Conservation (phyloP, 2,797 vertebrate genomes). For the Cephalopachus bancanus region DNA sequence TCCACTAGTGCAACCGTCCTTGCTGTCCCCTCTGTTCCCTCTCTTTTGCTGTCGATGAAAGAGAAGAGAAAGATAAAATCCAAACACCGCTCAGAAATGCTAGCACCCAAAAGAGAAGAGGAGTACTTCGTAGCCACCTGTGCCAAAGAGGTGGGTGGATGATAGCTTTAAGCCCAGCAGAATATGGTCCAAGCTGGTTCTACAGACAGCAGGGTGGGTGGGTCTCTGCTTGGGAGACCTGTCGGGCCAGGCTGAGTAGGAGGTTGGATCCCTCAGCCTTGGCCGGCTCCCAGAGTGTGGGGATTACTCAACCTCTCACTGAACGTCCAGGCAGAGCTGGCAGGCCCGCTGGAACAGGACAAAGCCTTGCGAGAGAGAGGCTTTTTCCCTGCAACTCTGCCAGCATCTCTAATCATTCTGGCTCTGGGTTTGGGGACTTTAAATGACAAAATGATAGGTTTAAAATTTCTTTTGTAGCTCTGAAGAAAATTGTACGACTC, state of each 20-base stretch:
- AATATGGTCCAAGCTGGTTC: neutral
- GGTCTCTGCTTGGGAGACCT: neutral
- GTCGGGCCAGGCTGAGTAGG: neutral
- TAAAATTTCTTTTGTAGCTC: slow-evolving; percentile 65
- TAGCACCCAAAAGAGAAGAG: neutral
- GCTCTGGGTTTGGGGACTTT: slow-evolving; percentile 67
- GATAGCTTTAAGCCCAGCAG: slow-evolving; percentile 23
- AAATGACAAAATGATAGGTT: slow-evolving; percentile 57
- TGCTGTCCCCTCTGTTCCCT: neutral
- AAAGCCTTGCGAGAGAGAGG: neutral
- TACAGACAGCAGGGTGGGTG: neutral
- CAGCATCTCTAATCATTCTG: slow-evolving; percentile 55
- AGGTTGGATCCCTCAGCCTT: slow-evolving; percentile 38
- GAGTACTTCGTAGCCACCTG: neutral
- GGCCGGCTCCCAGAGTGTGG: neutral
- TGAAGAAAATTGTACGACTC: slow-evolving; percentile 58
- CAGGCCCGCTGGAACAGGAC: neutral
- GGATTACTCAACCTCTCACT: neutral
- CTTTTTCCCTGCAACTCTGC: slow-evolving; percentile 43
- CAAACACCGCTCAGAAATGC: neutral
- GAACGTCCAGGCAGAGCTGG: slow-evolving; percentile 43
- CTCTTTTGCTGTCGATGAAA: neutral
- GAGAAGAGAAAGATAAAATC: slow-evolving; percentile 28
- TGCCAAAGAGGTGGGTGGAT: neutral
- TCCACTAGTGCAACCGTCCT: neutral